Evolutionary conservation across 1,140 invertebrate genomes (phyloP), one percentile per base, ranked within the genome.

Genomic region (Asobara japonica): DNA sequence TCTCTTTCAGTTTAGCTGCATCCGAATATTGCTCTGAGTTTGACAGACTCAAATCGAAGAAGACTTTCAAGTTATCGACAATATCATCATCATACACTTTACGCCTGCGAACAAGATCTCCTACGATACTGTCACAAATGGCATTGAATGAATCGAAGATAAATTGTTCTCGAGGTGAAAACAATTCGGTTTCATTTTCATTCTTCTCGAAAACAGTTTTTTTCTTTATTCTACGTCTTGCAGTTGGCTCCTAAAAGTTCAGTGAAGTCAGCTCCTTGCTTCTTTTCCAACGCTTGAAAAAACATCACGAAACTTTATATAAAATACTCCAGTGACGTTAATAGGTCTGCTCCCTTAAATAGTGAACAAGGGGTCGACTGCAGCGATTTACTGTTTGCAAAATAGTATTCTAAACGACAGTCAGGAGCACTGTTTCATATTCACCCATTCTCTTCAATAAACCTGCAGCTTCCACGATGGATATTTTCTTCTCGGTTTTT

Each of bases 401-500:
- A 71, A 76, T 13, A 74, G 65, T 33, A 66, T 65, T 33, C 73
- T 68, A 71, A 4, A 77, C 61, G 65, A 75, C 67, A 72, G 73
- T 62, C 67, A 76, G 72, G 25, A 76, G 18, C 62, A 74, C 76
- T 48, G 74, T 77, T 79, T 79, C 74, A 33, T 77, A 61, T 73
- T 76, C 73, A 65, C 76, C 64, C 33, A 76, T 76, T 69, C 67
- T 74, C 18, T 60, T 66, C 66, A 69, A 41, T 62, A 75, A 69
- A 71, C 60, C 68, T 29, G 56, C 51, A 29, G 69, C 76, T 72
- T 76, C 76, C 10, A 73, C 66, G 75, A 71, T 66, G 65, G 70
- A 73, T 31, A 76, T 74, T 56, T 71, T 72, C 45, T 79, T 78
- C 71, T 79, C 77, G 11, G 74, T 77, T 72, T 65, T 70, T 68